phyloP scores from a whole-genome alignment of 1,140 invertebrate species.

The Aphidius ervi region DNA sequence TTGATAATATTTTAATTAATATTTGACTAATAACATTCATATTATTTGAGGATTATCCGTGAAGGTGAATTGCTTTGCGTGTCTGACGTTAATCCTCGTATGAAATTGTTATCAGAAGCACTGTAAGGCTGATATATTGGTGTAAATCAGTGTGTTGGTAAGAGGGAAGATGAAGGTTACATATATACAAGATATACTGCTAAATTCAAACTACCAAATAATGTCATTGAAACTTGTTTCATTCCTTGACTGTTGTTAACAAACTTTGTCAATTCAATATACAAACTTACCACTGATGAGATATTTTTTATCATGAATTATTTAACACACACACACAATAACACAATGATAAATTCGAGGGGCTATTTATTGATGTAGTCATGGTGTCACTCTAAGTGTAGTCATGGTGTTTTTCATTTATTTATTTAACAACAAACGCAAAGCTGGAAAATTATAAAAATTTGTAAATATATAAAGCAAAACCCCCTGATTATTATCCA shows the following conservation, averaged over 20 bases:
- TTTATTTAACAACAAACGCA: no score
- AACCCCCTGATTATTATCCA: no score
- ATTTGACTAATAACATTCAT: slow-evolving; percentile 38
- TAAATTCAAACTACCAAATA: slow-evolving; percentile 5
- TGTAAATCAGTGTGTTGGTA: neutral
- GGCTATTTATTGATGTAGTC: no score
- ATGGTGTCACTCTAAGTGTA: no score
- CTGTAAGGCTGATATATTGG: slow-evolving; percentile 40
- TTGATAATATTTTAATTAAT: slow-evolving; percentile 32
- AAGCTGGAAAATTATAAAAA: no score
- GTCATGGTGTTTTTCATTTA: no score
- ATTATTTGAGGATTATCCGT: slow-evolving; percentile 42
- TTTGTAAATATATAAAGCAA: no score
- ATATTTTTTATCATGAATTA: neutral
- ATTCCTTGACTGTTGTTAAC: slow-evolving; percentile 1
- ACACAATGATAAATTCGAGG: neutral
- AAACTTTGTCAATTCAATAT: neutral
- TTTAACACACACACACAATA: neutral
- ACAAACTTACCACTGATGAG: no score
- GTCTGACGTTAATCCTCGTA: slow-evolving; percentile 35
- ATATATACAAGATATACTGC: slow-evolving; percentile 1
- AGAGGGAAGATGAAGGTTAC: slow-evolving; percentile 11
- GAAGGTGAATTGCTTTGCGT: slow-evolving; percentile 17
- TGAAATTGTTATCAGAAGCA: slow-evolving; percentile 41
- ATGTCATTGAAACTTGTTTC: slow-evolving; percentile 1